Percentiles rank a stretch among this genome's conserved stretches.
Evolutionary conservation across 2,888 invertebrate species (phyloP).

Genomic region (Eilema depressum): DNA sequence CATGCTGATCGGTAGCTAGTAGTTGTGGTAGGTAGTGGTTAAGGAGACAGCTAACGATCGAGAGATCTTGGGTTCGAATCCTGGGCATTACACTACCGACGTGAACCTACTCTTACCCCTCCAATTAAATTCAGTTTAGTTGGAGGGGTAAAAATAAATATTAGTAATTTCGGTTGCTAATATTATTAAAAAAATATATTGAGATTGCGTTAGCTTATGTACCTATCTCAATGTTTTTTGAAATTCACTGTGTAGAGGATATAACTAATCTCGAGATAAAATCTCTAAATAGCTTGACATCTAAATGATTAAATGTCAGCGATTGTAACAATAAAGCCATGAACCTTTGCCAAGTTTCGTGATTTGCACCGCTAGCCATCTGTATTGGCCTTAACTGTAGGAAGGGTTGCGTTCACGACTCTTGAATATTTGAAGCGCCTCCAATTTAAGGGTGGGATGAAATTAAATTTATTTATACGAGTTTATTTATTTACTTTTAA

Average conservation of each 20-base stretch:
- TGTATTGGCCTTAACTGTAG: conserved; percentile 77
- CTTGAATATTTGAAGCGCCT: conserved; percentile 85
- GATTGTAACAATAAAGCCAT: background rate
- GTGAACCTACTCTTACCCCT: too few relatives aligned
- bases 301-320: background rate
- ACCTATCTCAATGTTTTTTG: too few relatives aligned
- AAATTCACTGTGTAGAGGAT: background rate
- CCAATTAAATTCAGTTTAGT: too few relatives aligned
- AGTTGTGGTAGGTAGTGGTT: too few relatives aligned
- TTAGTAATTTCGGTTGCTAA: too few relatives aligned
- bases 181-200: too few relatives aligned
- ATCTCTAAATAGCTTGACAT: background rate
- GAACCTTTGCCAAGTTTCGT: conserved; percentile 21
- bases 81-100: too few relatives aligned
- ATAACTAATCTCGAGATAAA: background rate
- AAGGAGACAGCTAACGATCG: too few relatives aligned
- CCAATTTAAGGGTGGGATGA: conserved; percentile 82
- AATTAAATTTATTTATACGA: conserved; percentile 86
- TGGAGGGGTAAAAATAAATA: too few relatives aligned
- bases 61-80: too few relatives aligned
- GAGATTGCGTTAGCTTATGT: too few relatives aligned
- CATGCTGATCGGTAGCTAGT: too few relatives aligned
- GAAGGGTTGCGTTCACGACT: conserved; percentile 86
- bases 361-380: conserved; percentile 55
- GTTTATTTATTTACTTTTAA: conserved; percentile 79